A percentile compares a stretch with the other conserved stretches of the same genome.
Conservation (phyloP, 2,888 invertebrate species). For the Saturnia pavonia region DNA sequence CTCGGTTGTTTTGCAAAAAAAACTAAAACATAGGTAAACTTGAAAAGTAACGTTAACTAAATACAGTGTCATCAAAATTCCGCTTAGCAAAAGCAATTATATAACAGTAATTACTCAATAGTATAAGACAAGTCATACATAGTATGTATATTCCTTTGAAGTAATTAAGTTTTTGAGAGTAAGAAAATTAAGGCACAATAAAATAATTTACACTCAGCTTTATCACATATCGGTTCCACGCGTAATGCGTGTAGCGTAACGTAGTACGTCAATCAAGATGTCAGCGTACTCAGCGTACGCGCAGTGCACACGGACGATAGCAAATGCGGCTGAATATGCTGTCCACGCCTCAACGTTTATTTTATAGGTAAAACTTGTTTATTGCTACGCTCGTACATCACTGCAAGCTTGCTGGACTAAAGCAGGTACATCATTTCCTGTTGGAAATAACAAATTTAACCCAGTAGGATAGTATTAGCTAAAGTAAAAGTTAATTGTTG, state of each 20-base stretch:
- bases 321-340: slow-evolving; percentile 28
- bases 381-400: slow-evolving; percentile 20
- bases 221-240: slow-evolving; percentile 37
- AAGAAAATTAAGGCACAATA: slow-evolving; percentile 52
- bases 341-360: slow-evolving; percentile 8
- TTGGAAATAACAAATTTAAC: background rate
- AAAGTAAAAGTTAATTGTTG: background rate
- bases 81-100: no score
- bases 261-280: slow-evolving; percentile 67
- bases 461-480: background rate
- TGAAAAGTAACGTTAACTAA: no score
- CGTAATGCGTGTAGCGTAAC: slow-evolving; percentile 47
- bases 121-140: no score
- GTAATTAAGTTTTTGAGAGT: slow-evolving; percentile 46
- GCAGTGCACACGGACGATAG: slow-evolving; percentile 38
- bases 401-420: background rate
- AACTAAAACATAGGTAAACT: no score
- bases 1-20: no score
- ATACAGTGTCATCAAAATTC: no score
- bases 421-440: background rate
- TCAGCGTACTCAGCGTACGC: slow-evolving; percentile 52
- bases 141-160: slow-evolving; percentile 47
- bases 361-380: slow-evolving; percentile 15
- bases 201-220: slow-evolving; percentile 44
- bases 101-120: no score